phyloP scores from a whole-genome alignment of 2,797 vertebrate genomes.

The Muraenolepis orangiensis region DNA sequence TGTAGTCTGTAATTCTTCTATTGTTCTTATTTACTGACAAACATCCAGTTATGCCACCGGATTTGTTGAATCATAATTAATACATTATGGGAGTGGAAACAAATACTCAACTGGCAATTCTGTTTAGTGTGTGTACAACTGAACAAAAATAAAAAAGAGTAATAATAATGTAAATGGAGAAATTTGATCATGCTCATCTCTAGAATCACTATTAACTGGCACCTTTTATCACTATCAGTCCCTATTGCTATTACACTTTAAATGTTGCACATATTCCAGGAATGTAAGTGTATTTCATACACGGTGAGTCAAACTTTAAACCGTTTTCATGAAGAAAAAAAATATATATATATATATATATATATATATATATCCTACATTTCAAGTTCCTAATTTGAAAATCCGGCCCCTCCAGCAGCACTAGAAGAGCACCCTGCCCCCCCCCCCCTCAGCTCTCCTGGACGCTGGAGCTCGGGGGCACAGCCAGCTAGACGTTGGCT shows the following conservation, averaged over 20 bases:
- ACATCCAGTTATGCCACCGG: neutral
- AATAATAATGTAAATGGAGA: neutral
- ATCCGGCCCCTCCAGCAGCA: neutral
- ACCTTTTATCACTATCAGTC: neutral
- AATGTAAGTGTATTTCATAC: neutral
- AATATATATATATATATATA: no score
- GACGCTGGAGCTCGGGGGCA: neutral
- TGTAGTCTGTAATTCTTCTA: neutral
- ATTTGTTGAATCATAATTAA: neutral
- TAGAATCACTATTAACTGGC: neutral
- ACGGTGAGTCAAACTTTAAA: neutral
- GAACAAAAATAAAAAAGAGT: neutral
- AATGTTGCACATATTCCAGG: neutral
- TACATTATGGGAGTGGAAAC: neutral
- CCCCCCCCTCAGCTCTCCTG: neutral
- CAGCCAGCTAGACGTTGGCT: constrained; percentile 12
- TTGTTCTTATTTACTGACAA: neutral
- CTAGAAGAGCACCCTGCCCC: neutral
- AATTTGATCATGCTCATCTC: neutral
- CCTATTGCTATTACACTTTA: neutral
- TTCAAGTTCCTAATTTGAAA: neutral
- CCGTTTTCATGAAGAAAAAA: no score
- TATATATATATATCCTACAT: no score
- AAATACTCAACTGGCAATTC: neutral
- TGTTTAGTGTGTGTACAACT: neutral